A percentile compares a stretch with the other conserved stretches of the same genome.
Evolutionary conservation across 2,797 vertebrate genomes (phyloP).

Genomic region (Platyrinchus mystaceus): DNA sequence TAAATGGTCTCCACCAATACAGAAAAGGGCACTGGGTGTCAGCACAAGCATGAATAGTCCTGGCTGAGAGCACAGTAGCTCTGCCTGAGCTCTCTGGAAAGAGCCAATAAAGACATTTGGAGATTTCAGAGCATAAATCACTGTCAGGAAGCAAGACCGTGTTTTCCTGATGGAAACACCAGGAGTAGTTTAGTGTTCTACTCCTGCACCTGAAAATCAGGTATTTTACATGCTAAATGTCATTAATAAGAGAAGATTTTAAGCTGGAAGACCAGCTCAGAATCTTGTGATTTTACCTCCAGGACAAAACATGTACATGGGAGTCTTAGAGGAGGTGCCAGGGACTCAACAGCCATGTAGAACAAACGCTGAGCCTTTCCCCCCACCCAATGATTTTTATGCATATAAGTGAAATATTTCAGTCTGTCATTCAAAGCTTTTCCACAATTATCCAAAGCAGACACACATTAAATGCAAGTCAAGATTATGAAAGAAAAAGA

Average conservation of each 20-base stretch:
- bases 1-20: background rate
- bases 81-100: background rate
- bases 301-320: background rate
- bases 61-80: background rate
- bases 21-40: background rate
- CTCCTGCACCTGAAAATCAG: background rate
- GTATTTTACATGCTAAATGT: background rate
- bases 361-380: background rate
- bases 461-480: background rate
- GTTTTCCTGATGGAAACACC: background rate
- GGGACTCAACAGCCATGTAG: background rate
- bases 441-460: background rate
- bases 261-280: background rate
- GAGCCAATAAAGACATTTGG: constrained; percentile 4
- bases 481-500: background rate
- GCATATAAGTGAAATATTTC: background rate
- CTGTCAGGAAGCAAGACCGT: background rate
- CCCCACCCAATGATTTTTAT: background rate
- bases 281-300: background rate
- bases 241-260: background rate
- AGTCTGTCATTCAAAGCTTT: background rate
- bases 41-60: background rate
- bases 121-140: constrained; percentile 26
- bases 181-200: background rate
- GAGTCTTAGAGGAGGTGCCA: background rate